These are phyloP conservation scores for Ctenosaura bakeri DNA, from an alignment of 2,797 vertebrate species.

Conservation along the genomic window DNA sequence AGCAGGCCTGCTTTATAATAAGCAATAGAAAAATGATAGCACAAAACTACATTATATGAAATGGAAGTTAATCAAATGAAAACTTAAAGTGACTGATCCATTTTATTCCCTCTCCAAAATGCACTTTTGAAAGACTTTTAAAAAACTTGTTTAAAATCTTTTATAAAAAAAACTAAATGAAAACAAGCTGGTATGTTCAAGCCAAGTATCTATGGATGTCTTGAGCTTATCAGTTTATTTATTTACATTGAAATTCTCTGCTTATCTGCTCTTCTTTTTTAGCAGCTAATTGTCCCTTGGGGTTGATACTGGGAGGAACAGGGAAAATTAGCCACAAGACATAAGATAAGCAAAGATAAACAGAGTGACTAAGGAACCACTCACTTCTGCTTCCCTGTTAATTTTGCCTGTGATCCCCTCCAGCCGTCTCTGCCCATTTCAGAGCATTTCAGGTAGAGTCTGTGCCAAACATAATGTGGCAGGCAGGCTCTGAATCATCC, in stretches of 20 bases:
- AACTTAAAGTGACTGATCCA: not conserved
- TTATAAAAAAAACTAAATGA: not conserved
- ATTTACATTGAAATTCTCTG: not conserved
- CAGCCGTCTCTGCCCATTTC: not conserved
- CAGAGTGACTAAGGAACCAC: not conserved
- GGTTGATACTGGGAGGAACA: not conserved
- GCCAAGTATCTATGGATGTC: not conserved
- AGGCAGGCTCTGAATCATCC: not conserved
- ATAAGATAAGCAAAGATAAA: slow-evolving; percentile 11
- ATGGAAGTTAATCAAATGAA: not conserved
- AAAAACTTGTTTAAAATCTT: not conserved
- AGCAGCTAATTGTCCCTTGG: slow-evolving; percentile 10
- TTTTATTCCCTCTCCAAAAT: not conserved
- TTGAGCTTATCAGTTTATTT: not conserved
- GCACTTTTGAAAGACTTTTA: not conserved
- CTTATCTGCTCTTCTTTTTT: not conserved
- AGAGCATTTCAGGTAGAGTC: not conserved
- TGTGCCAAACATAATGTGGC: not conserved
- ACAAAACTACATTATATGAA: slow-evolving; percentile 3
- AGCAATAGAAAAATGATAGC: not conserved
- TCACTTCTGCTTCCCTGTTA: not conserved
- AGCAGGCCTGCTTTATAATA: not conserved
- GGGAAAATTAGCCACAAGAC: not conserved
- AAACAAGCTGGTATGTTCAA: not conserved
- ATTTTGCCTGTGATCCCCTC: not conserved